Conservation (phyloP, 2,888 invertebrate genomes). For the Cheilosia urbana region DNA sequence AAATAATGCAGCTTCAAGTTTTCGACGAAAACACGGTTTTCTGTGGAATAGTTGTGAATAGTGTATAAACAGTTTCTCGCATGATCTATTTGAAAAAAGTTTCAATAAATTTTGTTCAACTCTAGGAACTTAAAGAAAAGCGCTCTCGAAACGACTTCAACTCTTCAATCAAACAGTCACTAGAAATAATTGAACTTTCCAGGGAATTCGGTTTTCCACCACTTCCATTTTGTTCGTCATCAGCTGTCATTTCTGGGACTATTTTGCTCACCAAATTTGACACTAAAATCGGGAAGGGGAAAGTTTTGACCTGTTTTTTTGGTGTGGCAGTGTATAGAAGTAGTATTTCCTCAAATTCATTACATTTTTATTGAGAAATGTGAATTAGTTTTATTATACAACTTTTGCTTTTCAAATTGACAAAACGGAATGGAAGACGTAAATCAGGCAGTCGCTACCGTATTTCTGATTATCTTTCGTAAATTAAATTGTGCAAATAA, state of each 20-base stretch:
- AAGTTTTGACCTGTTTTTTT: conserved; percentile 47
- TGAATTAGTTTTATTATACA: background rate
- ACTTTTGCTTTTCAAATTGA: background rate
- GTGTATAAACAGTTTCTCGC: too few relatives aligned
- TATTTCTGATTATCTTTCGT: background rate
- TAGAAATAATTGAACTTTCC: conserved; percentile 12
- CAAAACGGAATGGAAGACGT: background rate
- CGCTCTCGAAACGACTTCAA: too few relatives aligned
- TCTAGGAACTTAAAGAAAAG: too few relatives aligned
- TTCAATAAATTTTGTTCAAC: too few relatives aligned
- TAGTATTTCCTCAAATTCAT: background rate
- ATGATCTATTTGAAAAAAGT: too few relatives aligned
- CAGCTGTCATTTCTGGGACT: conserved; percentile 45
- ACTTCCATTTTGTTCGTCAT: conserved; percentile 23
- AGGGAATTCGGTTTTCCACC: background rate
- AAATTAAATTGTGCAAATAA: background rate
- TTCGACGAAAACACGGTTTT: too few relatives aligned
- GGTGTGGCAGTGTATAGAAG: conserved; percentile 41
- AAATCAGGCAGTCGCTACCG: background rate
- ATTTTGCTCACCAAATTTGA: conserved; percentile 32
- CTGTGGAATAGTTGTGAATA: too few relatives aligned
- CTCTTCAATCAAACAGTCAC: conserved; percentile 4
- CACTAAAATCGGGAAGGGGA: conserved; percentile 21
- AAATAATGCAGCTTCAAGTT: too few relatives aligned
- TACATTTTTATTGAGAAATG: background rate